phyloP scores from a whole-genome alignment of 2,888 invertebrate genomes.

The Drosophila prostipennis region DNA sequence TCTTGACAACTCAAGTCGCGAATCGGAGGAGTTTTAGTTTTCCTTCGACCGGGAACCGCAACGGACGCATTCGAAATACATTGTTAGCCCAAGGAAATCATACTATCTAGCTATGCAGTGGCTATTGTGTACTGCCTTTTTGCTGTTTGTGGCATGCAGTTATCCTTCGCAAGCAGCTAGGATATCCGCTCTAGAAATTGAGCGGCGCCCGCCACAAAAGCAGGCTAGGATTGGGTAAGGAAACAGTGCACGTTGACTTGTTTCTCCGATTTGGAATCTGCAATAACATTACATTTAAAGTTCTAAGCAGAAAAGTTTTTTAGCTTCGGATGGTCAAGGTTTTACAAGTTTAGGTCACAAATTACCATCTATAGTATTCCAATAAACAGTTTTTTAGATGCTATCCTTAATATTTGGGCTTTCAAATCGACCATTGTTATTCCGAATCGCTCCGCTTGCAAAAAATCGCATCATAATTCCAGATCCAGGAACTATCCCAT shows the following conservation, averaged over 20 bases:
- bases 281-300: too few relatives aligned
- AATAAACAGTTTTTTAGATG: too few relatives aligned
- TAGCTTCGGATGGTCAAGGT: too few relatives aligned
- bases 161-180: slow-evolving; percentile 32
- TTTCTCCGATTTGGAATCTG: too few relatives aligned
- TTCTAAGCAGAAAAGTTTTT: too few relatives aligned
- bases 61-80: slow-evolving; percentile 16
- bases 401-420: too few relatives aligned
- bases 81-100: background rate
- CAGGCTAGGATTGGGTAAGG: slow-evolving; percentile 41
- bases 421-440: too few relatives aligned
- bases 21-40: slow-evolving; percentile 40
- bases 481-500: slow-evolving; percentile 33
- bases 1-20: slow-evolving; percentile 46
- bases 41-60: slow-evolving; percentile 26
- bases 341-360: too few relatives aligned
- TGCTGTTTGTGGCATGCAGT: slow-evolving; percentile 48
- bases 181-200: slow-evolving; percentile 21
- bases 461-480: background rate
- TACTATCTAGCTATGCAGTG: slow-evolving; percentile 46
- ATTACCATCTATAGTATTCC: too few relatives aligned
- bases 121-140: slow-evolving; percentile 40
- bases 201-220: slow-evolving; percentile 34
- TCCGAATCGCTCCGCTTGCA: too few relatives aligned
- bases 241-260: background rate